Evolutionary conservation across 2,113 vertebrate genomes (phyloP).

Genomic region (Chroicocephalus ridibundus): DNA sequence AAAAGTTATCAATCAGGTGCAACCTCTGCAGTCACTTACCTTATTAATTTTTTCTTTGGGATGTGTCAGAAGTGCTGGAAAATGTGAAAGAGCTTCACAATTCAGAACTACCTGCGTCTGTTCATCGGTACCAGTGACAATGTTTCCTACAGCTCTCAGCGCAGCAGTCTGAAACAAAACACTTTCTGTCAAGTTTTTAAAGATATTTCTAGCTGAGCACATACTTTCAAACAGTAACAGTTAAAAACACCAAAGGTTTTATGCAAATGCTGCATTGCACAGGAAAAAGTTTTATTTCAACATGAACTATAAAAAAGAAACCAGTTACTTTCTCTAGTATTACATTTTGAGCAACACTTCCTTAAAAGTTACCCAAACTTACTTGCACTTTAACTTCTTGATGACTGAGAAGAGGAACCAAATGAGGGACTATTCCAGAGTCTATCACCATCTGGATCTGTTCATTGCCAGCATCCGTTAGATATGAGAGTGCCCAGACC

Average conservation of each 20-base stretch:
- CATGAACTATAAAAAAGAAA: background rate
- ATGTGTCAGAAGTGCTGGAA: conserved; percentile 95
- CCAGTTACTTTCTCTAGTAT: accelerated
- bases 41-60: conserved; percentile 99
- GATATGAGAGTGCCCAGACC: conserved; percentile 97
- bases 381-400: conserved; percentile 99
- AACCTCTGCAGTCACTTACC: conserved; percentile 70
- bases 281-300: background rate
- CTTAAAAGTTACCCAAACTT: background rate
- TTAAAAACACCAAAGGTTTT: background rate
- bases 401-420: conserved; percentile 98
- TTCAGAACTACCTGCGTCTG: conserved; percentile 98
- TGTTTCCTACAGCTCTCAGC: conserved; percentile 95
- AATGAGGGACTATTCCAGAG: conserved; percentile 93
- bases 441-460: conserved; percentile 99
- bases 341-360: background rate
- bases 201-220: background rate
- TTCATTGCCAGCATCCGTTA: conserved; percentile 98
- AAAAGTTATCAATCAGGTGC: accelerated
- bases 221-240: background rate
- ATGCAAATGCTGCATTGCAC: background rate
- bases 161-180: conserved; percentile 87
- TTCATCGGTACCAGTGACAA: conserved; percentile 97
- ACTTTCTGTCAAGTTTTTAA: background rate
- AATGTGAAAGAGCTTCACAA: conserved; percentile 95